These are phyloP conservation scores for Epizoanthus stellaris DNA, from an alignment of 92 coral and sea anemone genomes.

Conservation along the genomic window DNA sequence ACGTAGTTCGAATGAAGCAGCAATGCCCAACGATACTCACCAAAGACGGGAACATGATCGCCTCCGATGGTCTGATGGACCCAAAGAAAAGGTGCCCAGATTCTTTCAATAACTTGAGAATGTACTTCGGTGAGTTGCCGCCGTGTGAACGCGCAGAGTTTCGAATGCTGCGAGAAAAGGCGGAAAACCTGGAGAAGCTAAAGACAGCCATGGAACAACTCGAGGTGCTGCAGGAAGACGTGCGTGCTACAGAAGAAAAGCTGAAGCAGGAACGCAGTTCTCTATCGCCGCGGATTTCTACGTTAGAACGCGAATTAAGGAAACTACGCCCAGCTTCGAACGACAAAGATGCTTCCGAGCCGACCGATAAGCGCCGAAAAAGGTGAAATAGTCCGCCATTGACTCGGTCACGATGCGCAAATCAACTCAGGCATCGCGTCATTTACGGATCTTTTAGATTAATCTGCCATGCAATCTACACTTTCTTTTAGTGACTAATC, in stretches of 20 bases:
- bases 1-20: constrained; percentile 73
- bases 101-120: constrained; percentile 59
- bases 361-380: constrained; percentile 74
- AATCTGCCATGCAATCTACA: too few species aligned
- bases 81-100: constrained; percentile 77
- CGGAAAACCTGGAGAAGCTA: constrained; percentile 53
- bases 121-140: constrained; percentile 79
- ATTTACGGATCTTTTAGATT: too few species aligned
- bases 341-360: constrained; percentile 60
- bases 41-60: constrained; percentile 88
- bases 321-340: constrained; percentile 65
- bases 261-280: constrained; percentile 46
- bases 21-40: constrained; percentile 83
- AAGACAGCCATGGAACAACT: constrained; percentile 44
- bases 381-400: constrained; percentile 49
- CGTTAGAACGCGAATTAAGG: constrained; percentile 74
- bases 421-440: too few species aligned
- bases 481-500: too few species aligned
- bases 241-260: constrained; percentile 55
- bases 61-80: constrained; percentile 88
- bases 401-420: too few species aligned
- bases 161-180: constrained; percentile 50
- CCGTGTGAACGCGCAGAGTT: constrained; percentile 59
- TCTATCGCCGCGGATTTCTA: constrained; percentile 68
- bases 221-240: constrained; percentile 49